A percentile compares a stretch with the other conserved stretches of the same genome.
phyloP scores from a whole-genome alignment of 1,140 invertebrate genomes.

The Oryctes rhinoceros region DNA sequence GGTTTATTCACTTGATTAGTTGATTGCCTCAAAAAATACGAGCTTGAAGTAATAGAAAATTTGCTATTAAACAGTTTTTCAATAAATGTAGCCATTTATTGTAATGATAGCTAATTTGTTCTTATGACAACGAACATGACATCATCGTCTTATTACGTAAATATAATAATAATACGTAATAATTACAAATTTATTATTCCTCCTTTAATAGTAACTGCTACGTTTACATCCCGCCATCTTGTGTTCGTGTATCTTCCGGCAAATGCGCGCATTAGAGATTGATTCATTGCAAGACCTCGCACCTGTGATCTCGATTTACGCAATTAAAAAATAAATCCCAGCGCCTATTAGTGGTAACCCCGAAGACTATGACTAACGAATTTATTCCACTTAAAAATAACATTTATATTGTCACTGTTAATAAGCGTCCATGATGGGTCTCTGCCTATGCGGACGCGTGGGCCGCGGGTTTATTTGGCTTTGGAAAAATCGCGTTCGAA shows the following conservation, averaged over 20 bases:
- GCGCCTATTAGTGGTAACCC: background rate
- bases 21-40: too few species aligned
- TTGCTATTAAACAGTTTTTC: too few species aligned
- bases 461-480: background rate
- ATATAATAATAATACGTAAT: too few species aligned
- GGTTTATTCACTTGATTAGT: too few species aligned
- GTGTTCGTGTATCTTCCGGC: background rate
- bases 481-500: background rate
- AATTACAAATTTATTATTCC: too few species aligned
- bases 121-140: too few species aligned
- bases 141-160: too few species aligned
- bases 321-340: background rate
- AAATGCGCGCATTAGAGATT: background rate
- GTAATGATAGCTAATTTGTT: too few species aligned
- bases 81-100: too few species aligned
- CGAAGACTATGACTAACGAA: background rate
- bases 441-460: background rate
- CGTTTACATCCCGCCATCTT: background rate
- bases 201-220: too few species aligned
- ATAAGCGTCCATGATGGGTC: background rate
- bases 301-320: constrained; percentile 3
- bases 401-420: constrained; percentile 15
- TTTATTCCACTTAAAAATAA: background rate
- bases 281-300: background rate
- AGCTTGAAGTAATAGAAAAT: too few species aligned